Evolutionary conservation across 1,140 invertebrate species (phyloP), one percentile per base, ranked within the genome.

Genomic region (Temnothorax longispinosus): DNA sequence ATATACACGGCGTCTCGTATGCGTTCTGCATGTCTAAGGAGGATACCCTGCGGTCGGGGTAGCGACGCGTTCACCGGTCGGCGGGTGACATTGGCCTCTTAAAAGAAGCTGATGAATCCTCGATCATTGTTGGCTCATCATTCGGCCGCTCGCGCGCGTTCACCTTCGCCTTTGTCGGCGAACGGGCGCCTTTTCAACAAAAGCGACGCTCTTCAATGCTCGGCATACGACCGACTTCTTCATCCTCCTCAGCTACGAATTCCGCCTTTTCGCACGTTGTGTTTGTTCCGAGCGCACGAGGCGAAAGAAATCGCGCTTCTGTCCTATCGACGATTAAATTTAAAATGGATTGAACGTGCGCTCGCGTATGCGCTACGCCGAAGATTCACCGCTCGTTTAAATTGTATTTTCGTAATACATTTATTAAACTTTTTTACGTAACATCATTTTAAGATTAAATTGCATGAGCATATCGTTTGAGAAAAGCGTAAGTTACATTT

Each of bases 81-180:
- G 35, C 88, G 38, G 85, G 65, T 94, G 95, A 95, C 95, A 95
- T 95, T 95, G 95, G 94, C 95, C 95, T 95, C 94, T 81, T 95
- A 95, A 94, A 94, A 95, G 86, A 91, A 69, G 21, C 91, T 92
- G 93, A 92, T 93, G 90, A 93, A 93, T 91, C 92, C 90, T 90
- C 74, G 76, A 90, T 92, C 88, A 85, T 69, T 88, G 90, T 94
- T 93, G 90, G 91, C 93, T 93, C 93, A 93, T 93, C 93, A 82
- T 89, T 91, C 92, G 87, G 90, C 87, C 76, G 71, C 60, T 67
- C n/a, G 60, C 76, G 76, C 82, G 67, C 82, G 69, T 78, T 90
- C 65, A 88, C 87, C 85, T 92, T 92, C 89, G 87, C 38, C 76
- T 92, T 86, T 91, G 75, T 90, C 86, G 88, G 67, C 65, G 41